These are phyloP conservation scores for Scatophagus argus DNA, from an alignment of 2,113 vertebrate species.

Conservation along the genomic window DNA sequence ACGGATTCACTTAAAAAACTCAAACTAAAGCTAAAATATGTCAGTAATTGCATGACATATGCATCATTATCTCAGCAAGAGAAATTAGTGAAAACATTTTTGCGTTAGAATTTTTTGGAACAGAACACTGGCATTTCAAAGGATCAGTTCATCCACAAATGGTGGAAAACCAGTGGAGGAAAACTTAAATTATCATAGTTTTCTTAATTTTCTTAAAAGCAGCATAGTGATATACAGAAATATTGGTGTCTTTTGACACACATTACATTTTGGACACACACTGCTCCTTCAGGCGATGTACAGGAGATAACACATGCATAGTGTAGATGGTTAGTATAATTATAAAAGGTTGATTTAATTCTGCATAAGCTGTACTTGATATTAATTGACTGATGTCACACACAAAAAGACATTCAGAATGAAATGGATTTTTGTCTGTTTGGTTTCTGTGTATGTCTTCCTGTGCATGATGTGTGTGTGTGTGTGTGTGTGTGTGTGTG, in stretches of 20 bases:
- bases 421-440: slow-evolving; percentile 22
- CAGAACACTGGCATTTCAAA: no score
- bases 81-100: no score
- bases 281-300: neutral
- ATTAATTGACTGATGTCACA: slow-evolving; percentile 7
- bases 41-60: no score
- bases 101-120: no score
- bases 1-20: no score
- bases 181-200: neutral
- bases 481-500: slow-evolving; percentile 40
- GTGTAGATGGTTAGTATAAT: neutral
- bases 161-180: neutral
- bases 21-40: no score
- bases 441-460: slow-evolving; percentile 28
- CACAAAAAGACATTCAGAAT: neutral
- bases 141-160: neutral
- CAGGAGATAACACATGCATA: neutral
- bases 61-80: no score
- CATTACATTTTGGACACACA: neutral
- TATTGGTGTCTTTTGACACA: neutral
- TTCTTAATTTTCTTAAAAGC: neutral
- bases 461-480: slow-evolving; percentile 38
- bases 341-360: neutral
- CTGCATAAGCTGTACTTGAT: neutral
- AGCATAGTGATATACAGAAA: neutral